Conservation (phyloP, 2,113 vertebrate species). For the Catharus fuscescens region DNA sequence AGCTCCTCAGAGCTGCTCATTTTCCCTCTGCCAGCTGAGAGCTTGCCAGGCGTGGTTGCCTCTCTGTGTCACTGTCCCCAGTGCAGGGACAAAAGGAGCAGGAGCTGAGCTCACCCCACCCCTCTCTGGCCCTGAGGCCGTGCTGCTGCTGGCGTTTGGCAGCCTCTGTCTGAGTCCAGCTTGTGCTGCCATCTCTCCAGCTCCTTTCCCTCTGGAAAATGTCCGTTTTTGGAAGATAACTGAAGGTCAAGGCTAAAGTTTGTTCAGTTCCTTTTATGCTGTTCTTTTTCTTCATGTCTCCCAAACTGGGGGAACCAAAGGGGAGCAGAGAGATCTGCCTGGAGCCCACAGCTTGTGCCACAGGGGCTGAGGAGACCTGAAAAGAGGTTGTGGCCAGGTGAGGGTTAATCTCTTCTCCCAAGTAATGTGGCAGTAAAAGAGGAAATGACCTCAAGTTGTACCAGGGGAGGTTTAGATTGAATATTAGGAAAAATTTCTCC, state of each 20-base stretch:
- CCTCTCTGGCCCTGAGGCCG: accelerated
- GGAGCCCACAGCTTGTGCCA: not conserved
- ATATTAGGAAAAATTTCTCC: not conserved
- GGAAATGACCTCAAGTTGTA: not conserved
- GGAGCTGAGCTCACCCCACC: not conserved
- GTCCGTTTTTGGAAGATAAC: not conserved
- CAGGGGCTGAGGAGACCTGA: not conserved
- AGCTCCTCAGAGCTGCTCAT: not conserved
- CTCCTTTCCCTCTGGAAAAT: not conserved
- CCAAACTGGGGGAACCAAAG: accelerated
- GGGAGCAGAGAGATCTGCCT: not conserved
- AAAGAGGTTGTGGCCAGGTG: not conserved
- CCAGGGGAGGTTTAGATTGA: not conserved
- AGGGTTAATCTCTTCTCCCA: not conserved
- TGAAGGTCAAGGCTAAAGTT: not conserved
- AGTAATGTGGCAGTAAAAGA: not conserved
- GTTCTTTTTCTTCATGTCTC: not conserved
- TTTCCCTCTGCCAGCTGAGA: not conserved
- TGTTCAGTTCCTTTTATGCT: not conserved
- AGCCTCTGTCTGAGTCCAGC: not conserved
- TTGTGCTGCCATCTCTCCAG: too few relatives aligned
- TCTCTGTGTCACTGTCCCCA: not conserved
- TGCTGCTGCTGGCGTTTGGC: not conserved
- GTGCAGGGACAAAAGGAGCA: not conserved
- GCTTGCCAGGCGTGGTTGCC: not conserved